phyloP scores from a whole-genome alignment of 2,888 invertebrate species.

The Barypeithes pellucidus region DNA sequence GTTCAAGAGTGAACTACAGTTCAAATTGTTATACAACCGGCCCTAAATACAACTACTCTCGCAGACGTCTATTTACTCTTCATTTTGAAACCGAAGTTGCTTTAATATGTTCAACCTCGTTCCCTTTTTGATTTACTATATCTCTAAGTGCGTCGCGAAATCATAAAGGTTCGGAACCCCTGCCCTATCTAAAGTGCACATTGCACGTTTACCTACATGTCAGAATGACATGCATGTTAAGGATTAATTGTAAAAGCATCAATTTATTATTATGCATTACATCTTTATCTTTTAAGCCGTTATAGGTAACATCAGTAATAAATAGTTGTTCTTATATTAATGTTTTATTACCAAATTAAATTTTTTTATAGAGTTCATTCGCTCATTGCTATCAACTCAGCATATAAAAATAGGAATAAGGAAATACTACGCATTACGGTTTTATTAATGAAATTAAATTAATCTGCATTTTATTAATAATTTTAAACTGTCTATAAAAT shows the following conservation, averaged over 20 bases:
- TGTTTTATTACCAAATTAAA: conserved; percentile 9
- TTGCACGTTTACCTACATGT: no score
- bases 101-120: no score
- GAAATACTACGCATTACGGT: conserved; percentile 1
- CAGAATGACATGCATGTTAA: no score
- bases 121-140: no score
- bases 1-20: no score
- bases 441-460: conserved; percentile 7
- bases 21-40: no score
- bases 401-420: conserved; percentile 3
- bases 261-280: background rate
- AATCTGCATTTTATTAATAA: background rate
- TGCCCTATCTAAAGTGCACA: no score
- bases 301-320: background rate
- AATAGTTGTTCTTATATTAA: background rate
- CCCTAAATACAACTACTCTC: no score
- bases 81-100: no score
- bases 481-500: background rate
- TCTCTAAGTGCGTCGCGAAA: no score
- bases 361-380: background rate
- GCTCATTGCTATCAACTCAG: background rate
- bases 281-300: background rate
- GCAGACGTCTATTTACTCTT: no score
- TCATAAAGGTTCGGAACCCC: no score
- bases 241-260: background rate